Evolutionary conservation across 2,888 invertebrate genomes (phyloP).

Genomic region (Amblyjoppa proteus): DNA sequence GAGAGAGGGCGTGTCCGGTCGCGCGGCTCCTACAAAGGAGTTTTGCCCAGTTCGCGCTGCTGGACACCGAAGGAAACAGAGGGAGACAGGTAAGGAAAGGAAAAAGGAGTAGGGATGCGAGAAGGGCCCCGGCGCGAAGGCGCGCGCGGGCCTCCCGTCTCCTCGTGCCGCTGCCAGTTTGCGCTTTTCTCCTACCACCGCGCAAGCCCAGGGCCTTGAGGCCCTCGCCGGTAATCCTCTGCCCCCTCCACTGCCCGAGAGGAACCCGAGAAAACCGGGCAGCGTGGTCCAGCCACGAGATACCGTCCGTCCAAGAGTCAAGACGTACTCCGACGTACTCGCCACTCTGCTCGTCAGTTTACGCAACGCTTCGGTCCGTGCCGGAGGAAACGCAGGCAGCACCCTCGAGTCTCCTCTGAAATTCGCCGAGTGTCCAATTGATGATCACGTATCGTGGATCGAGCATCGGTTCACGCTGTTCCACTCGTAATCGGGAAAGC

Average conservation of each 20-base stretch:
- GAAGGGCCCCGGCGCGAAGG: conserved; percentile 41
- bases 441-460: not conserved
- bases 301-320: conserved; percentile 75
- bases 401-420: conserved; percentile 1
- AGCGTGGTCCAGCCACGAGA: conserved; percentile 84
- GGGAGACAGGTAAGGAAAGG: conserved; percentile 51
- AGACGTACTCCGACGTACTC: conserved; percentile 71
- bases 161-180: conserved; percentile 28
- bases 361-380: conserved; percentile 81
- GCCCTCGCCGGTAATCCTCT: conserved; percentile 58
- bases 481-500: not conserved
- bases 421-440: conserved; percentile 29
- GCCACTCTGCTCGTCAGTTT: conserved; percentile 78
- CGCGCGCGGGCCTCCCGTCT: conserved; percentile 31
- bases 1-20: conserved; percentile 80
- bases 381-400: conserved; percentile 57
- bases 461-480: not conserved
- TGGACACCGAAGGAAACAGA: conserved; percentile 55
- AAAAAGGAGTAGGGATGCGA: conserved; percentile 54
- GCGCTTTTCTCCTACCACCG: conserved; percentile 76
- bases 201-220: conserved; percentile 69
- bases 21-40: conserved; percentile 82
- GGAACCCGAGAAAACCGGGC: conserved; percentile 80
- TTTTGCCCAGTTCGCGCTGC: conserved; percentile 76
- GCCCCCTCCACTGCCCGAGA: conserved; percentile 71